Evolutionary conservation across 2,113 vertebrate genomes (phyloP).

Genomic region (Rhinoderma darwinii): DNA sequence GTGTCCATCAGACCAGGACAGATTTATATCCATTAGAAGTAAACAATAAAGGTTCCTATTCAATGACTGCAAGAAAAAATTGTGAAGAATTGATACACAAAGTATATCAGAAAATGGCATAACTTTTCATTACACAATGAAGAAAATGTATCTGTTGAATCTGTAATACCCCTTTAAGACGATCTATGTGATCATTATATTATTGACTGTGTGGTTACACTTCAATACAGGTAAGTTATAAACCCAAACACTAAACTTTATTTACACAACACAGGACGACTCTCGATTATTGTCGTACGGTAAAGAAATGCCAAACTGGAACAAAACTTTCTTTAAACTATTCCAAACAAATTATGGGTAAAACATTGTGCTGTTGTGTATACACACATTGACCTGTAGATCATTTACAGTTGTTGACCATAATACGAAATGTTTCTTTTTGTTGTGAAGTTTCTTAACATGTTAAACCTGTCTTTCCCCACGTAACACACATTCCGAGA

Average conservation of each 20-base stretch:
- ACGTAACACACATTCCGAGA: background rate
- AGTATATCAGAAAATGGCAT: no score
- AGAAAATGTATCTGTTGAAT: background rate
- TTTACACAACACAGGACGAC: background rate
- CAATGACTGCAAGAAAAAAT: no score
- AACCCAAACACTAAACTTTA: background rate
- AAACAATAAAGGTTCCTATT: no score
- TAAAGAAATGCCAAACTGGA: constrained; percentile 19
- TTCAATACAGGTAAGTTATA: background rate
- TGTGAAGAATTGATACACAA: no score
- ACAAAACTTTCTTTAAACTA: constrained; percentile 20
- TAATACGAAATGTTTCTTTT: constrained; percentile 34
- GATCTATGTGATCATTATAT: background rate
- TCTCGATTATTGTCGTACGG: constrained; percentile 22
- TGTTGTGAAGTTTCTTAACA: background rate
- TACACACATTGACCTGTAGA: constrained; percentile 14
- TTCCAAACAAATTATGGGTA: constrained; percentile 26
- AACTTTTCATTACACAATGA: no score
- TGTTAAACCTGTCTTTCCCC: background rate
- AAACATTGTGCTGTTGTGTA: constrained; percentile 30
- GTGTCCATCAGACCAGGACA: no score
- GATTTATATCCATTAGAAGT: no score
- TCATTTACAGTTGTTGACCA: background rate
- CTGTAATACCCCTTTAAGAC: background rate
- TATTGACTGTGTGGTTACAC: background rate